Percentiles rank a stretch among this genome's conserved stretches.
These are phyloP conservation scores for Hirudo medicinalis DNA, from an alignment of 1,140 invertebrate genomes.

Conservation along the genomic window DNA sequence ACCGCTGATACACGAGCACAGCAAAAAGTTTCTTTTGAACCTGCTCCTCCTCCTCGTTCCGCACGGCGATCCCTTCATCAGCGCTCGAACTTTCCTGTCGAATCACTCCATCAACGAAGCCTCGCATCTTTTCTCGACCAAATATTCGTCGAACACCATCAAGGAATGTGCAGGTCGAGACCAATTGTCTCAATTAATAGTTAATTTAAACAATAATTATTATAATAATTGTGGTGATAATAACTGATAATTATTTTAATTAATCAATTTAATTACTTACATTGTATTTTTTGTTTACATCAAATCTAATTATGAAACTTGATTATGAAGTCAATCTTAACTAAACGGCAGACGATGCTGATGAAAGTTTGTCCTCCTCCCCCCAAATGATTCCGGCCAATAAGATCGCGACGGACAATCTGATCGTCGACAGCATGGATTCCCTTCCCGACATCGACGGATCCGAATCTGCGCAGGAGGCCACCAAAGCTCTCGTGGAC, in stretches of 20 bases:
- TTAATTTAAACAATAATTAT: too few species aligned
- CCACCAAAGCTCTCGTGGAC: constrained; percentile 21
- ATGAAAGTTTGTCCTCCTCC: too few species aligned
- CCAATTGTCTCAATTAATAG: too few species aligned
- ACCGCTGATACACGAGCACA: constrained; percentile 80
- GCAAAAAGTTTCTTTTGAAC: constrained; percentile 75
- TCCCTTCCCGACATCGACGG: constrained; percentile 14
- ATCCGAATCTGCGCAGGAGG: constrained; percentile 19
- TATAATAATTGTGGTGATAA: too few species aligned
- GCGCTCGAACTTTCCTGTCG: constrained; percentile 69
- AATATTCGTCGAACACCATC: background rate
- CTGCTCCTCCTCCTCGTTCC: constrained; percentile 73
- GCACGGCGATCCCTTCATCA: constrained; percentile 73
- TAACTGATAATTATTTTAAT: too few species aligned
- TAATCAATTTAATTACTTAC: too few species aligned
- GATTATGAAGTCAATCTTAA: too few species aligned
- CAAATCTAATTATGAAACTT: too few species aligned
- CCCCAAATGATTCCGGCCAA: background rate
- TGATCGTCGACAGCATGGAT: constrained; percentile 16
- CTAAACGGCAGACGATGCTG: too few species aligned
- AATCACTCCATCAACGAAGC: constrained; percentile 45
- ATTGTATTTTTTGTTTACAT: too few species aligned
- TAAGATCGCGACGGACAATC: background rate
- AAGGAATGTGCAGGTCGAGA: too few species aligned
- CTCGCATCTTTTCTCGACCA: background rate